These are phyloP conservation scores for Chloropsis hardwickii DNA, from an alignment of 2,113 vertebrate genomes.

Conservation along the genomic window DNA sequence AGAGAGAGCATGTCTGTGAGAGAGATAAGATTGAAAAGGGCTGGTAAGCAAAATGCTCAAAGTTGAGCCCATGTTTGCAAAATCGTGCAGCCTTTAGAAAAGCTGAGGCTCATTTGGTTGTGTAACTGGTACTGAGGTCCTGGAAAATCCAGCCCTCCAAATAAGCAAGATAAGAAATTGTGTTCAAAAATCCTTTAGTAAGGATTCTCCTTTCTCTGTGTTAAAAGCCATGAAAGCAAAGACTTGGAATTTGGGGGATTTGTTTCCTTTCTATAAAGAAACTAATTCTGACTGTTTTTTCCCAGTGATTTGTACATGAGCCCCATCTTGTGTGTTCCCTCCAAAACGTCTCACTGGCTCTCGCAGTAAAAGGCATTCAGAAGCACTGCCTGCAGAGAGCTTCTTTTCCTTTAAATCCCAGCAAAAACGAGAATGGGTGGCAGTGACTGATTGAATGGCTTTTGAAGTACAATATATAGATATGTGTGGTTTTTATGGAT, in stretches of 20 bases:
- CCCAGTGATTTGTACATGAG: not conserved
- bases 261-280: not conserved
- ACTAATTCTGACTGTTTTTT: not conserved
- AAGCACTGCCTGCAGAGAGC: not conserved
- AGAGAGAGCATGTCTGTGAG: constrained; percentile 25
- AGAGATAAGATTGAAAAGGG: constrained; percentile 47
- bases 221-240: not conserved
- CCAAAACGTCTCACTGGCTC: not conserved
- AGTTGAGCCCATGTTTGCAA: constrained; percentile 6
- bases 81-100: not conserved
- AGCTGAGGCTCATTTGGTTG: not conserved
- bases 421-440: not conserved
- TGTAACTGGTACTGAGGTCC: not conserved
- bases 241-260: not conserved
- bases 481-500: not conserved
- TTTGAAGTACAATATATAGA: not conserved
- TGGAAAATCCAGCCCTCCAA: not conserved
- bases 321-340: constrained; percentile 19
- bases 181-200: not conserved
- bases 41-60: constrained; percentile 24
- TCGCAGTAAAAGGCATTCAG: constrained; percentile 1
- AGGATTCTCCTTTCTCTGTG: not conserved
- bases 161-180: not conserved
- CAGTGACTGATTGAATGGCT: not conserved
- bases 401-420: not conserved